phyloP scores from a whole-genome alignment of 2,888 invertebrate species.

The Caprella mutica region DNA sequence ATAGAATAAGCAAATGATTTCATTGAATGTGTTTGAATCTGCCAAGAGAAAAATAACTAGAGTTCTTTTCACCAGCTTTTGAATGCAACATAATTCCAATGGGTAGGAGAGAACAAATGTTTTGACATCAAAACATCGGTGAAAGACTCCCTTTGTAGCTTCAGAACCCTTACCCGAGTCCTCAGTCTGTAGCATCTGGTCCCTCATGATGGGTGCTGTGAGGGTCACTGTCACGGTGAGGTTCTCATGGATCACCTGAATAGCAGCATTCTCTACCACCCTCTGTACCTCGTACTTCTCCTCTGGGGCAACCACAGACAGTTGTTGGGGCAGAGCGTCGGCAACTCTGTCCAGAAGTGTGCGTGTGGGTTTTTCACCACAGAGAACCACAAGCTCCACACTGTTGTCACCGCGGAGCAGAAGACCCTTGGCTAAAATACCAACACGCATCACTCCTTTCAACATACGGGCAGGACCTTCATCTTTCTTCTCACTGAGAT shows the following conservation, averaged over 20 bases:
- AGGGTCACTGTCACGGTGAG: conserved; percentile 67
- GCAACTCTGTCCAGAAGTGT: conserved; percentile 76
- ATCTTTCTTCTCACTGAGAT: conserved; percentile 49
- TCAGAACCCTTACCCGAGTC: conserved; percentile 36
- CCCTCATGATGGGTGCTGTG: conserved; percentile 86
- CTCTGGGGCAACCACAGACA: conserved; percentile 54
- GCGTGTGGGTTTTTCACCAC: conserved; percentile 81
- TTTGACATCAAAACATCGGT: too few species aligned
- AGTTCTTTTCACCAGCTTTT: too few species aligned
- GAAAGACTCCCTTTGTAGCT: too few species aligned
- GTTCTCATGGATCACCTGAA: conserved; percentile 63
- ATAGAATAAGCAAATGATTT: too few species aligned
- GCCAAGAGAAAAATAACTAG: too few species aligned
- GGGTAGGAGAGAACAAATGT: too few species aligned
- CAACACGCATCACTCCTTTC: conserved; percentile 94
- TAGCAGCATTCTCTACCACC: conserved; percentile 70
- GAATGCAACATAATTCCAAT: too few species aligned
- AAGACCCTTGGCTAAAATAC: conserved; percentile 77
- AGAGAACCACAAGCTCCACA: conserved; percentile 86
- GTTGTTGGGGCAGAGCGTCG: conserved; percentile 66
- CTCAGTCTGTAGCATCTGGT: conserved; percentile 47
- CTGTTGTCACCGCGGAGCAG: conserved; percentile 76
- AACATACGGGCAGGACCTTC: conserved; percentile 54
- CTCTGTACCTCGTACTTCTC: conserved; percentile 72
- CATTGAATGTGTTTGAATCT: too few species aligned